phyloP scores from a whole-genome alignment of 2,113 vertebrate species.

The Dendrocopos noguchii region DNA sequence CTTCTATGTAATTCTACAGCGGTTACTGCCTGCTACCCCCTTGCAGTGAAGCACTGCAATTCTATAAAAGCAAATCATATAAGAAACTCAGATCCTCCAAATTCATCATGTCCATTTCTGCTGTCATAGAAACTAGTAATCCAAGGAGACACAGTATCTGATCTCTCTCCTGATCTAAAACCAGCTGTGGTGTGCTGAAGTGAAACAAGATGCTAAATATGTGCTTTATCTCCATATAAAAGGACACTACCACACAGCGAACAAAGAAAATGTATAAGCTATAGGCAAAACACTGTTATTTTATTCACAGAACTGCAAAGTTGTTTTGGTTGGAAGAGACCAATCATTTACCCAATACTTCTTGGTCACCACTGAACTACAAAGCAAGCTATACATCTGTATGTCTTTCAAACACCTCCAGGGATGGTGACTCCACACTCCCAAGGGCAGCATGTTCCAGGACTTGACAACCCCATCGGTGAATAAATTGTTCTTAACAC shows the following conservation, averaged over 20 bases:
- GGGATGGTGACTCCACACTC: too few species aligned
- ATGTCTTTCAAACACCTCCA: too few species aligned
- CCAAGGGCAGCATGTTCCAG: too few species aligned
- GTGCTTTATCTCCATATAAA: neutral
- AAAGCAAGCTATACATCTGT: too few species aligned
- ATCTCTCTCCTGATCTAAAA: neutral
- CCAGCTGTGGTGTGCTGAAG: slow-evolving; percentile 4
- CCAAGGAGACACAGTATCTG: neutral
- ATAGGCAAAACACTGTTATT: neutral
- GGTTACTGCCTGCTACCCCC: neutral
- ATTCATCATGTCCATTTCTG: slow-evolving; percentile 8
- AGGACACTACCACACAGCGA: neutral
- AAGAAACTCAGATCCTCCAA: neutral
- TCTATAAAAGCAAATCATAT: neutral
- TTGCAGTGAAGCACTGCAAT: neutral
- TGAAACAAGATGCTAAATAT: slow-evolving; percentile 48
- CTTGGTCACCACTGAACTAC: too few species aligned
- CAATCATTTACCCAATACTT: too few species aligned
- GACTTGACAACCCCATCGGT: too few species aligned
- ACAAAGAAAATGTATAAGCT: neutral
- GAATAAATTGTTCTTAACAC: too few species aligned
- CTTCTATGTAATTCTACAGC: slow-evolving; percentile 11
- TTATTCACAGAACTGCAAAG: neutral
- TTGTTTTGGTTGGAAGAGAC: too few species aligned
- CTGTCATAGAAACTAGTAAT: slow-evolving; percentile 16